Percentiles rank a stretch among this genome's conserved stretches.
These are phyloP conservation scores for Microplitis mediator DNA, from an alignment of 1,140 invertebrate species.

Conservation along the genomic window DNA sequence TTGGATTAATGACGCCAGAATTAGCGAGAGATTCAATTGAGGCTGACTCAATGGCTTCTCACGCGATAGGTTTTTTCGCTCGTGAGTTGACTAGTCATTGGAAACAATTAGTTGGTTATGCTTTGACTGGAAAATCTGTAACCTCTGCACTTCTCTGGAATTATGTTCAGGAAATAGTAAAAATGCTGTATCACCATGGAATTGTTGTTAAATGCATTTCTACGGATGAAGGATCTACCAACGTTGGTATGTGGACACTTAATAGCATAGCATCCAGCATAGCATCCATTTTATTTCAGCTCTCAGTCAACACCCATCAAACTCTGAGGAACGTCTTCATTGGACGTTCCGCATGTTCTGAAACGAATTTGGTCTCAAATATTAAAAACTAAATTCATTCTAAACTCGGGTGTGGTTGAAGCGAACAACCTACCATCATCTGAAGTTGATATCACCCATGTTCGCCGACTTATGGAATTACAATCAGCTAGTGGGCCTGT, in stretches of 20 bases:
- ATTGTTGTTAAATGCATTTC: conserved; percentile 9
- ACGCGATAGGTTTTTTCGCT: conserved; percentile 5
- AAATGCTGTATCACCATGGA: not conserved
- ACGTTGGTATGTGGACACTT: conserved; percentile 9
- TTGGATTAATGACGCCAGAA: conserved; percentile 10
- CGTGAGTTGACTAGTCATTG: conserved; percentile 8
- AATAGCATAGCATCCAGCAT: not conserved
- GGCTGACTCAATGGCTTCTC: not conserved
- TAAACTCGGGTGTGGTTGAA: not conserved
- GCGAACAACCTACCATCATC: not conserved
- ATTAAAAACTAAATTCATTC: not conserved
- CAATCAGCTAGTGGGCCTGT: not conserved
- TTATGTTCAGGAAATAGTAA: not conserved
- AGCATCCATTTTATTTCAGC: not conserved
- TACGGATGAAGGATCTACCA: not conserved
- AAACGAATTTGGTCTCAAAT: conserved; percentile 20
- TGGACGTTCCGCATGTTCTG: not conserved
- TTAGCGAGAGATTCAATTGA: conserved; percentile 1
- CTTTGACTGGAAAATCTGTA: not conserved
- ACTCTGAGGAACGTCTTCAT: conserved; percentile 1
- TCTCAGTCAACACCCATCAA: not conserved
- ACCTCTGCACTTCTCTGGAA: not conserved
- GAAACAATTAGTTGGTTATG: conserved; percentile 15
- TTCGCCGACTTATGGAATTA: not conserved
- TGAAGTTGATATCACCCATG: not conserved